Base-by-base conservation (phyloP, 30 jellyfish, hydroid and myxozoan genomes). In the Chrysaora quinquecirrha region DNA sequence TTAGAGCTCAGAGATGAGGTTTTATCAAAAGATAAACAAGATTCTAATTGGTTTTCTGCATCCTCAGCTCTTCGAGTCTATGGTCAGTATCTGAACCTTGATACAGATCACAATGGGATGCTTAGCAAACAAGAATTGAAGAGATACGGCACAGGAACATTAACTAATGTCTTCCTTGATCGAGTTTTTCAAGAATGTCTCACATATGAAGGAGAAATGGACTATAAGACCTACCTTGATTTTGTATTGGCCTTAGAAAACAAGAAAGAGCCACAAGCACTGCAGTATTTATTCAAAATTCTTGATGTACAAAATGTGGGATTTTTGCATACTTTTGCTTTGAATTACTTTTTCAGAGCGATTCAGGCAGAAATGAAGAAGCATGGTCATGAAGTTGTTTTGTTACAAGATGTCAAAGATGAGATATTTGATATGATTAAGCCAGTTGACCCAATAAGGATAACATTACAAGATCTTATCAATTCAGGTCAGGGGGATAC, bases 151-250 rank as follows among this genome's bases (percentile, higher is more conserved):
- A 94, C 96, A 19, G 99, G 99, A 2, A 94, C 99, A 10, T 86
- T 94, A 16, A 94, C 99, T 2, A 87, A 83, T 67, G 94, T 74
- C 47, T 94, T 94, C 48, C 82, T 94, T 1, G 96, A 94, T 77
- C 84, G 97, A 43, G 99, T 94, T 0, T 94, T 94, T 71, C 97
- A 94, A 88, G 99, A 94, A 43, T 94, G 99, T 64, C 79, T 94
- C n/a, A 94, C 99, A 38, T 94, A 94, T 46, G 99, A 94, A 77
- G 99, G 99, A 18, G 99, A 94, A 54, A 94, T 94, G 99, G 99
- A 94, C 82, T 94, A 94, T 90, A 94, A 94, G 75, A 94, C 99
- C 48, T 94, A 94, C 69, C 93, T 94, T 86, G 99, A 94, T 49
- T 94, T 94, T 70, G 99, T 94, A 2, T 88, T 94, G 30, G 99